Evolutionary conservation across 92 coral and sea anemone species (phyloP).

Genomic region (Parazoanthus darwini): DNA sequence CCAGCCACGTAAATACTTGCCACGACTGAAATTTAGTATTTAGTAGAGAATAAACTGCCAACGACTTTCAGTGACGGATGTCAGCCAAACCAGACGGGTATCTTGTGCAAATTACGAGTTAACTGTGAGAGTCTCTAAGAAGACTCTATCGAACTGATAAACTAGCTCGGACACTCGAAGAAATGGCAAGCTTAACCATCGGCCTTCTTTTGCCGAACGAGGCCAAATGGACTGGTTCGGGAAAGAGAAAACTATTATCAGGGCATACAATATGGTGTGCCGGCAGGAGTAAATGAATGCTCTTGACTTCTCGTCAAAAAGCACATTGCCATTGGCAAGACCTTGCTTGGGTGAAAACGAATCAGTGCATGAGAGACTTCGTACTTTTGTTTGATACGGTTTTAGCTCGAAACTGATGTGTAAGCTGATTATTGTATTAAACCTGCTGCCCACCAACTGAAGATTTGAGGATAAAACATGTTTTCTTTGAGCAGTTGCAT

Average conservation of each 20-base stretch:
- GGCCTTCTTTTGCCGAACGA: not conserved
- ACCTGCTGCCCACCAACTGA: not conserved
- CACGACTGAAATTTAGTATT: not conserved
- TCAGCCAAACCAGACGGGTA: not conserved
- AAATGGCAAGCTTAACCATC: not conserved
- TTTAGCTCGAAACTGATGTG: not conserved
- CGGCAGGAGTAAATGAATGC: not conserved
- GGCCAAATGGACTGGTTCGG: not conserved
- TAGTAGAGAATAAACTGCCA: not conserved
- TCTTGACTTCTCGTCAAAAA: too few species aligned
- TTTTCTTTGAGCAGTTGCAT: not conserved
- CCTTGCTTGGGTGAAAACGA: too few species aligned
- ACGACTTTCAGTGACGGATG: not conserved
- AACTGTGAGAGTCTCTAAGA: not conserved
- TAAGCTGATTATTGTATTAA: not conserved
- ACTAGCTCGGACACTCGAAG: not conserved
- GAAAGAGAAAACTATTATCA: not conserved
- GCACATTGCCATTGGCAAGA: too few species aligned
- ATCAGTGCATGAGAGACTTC: too few species aligned
- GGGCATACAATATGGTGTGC: not conserved
- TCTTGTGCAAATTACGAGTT: not conserved
- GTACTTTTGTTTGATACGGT: not conserved
- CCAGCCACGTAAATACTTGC: not conserved
- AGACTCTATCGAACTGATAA: not conserved
- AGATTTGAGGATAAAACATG: not conserved